These are phyloP conservation scores for Cylindroiulus punctatus DNA, from an alignment of 2,888 invertebrate species.

Conservation along the genomic window DNA sequence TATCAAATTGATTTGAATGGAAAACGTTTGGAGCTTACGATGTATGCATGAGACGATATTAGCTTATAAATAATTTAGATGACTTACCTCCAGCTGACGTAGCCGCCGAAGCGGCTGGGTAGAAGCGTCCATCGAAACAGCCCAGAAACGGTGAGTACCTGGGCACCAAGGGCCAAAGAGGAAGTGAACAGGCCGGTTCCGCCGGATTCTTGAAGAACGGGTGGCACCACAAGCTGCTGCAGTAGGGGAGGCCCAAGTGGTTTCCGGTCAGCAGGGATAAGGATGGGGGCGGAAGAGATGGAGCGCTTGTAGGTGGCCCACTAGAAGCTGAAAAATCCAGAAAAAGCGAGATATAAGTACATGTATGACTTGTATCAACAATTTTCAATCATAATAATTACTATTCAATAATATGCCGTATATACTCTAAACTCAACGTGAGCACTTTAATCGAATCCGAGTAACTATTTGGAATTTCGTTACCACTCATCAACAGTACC, in stretches of 20 bases:
- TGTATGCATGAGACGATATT: too few species aligned
- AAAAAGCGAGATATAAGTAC: neutral
- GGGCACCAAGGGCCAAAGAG: conserved; percentile 55
- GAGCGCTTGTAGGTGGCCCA: conserved; percentile 6
- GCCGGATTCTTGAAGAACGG: conserved; percentile 53
- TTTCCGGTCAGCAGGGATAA: conserved; percentile 44
- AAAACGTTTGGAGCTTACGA: too few species aligned
- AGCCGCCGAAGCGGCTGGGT: conserved; percentile 48
- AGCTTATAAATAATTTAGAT: neutral
- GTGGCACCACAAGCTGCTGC: conserved; percentile 55
- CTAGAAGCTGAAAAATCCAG: conserved; percentile 24
- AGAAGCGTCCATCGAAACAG: conserved; percentile 54
- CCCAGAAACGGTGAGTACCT: conserved; percentile 55
- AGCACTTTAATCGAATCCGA: too few species aligned
- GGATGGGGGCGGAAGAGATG: conserved; percentile 48
- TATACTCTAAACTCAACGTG: too few species aligned
- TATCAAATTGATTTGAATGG: too few species aligned
- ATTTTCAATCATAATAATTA: too few species aligned
- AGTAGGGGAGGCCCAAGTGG: conserved; percentile 53
- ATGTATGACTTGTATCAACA: neutral
- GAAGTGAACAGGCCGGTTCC: conserved; percentile 40
- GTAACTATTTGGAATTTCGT: too few species aligned
- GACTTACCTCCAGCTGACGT: conserved; percentile 46
- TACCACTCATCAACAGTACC: too few species aligned
- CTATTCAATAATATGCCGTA: too few species aligned